Conservation (phyloP, 2,888 invertebrate genomes). For the Ferrisia virgata region DNA sequence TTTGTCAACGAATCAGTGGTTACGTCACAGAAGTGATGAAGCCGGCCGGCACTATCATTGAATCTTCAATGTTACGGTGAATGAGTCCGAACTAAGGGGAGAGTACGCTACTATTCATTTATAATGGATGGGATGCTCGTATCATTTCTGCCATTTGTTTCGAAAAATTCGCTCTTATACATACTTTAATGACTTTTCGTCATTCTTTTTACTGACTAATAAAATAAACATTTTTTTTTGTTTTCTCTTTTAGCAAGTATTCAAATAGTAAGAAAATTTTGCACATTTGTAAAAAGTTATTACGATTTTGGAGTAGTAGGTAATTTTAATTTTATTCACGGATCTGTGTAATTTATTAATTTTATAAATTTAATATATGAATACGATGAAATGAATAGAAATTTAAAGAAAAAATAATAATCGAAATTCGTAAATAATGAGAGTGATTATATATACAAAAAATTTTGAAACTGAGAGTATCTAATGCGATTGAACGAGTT, state of each 20-base stretch:
- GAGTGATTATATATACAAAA: background rate
- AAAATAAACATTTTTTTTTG: background rate
- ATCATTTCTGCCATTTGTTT: background rate
- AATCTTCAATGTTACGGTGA: background rate
- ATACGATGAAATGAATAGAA: background rate
- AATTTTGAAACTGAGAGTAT: background rate
- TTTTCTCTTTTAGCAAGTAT: background rate
- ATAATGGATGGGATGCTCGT: background rate
- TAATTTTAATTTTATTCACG: constrained; percentile 17
- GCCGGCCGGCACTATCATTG: background rate
- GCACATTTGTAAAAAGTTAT: constrained; percentile 17
- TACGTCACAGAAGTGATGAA: background rate
- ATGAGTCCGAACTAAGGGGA: background rate
- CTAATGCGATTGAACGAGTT: background rate
- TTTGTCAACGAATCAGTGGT: background rate
- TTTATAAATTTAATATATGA: background rate
- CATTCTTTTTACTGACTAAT: background rate
- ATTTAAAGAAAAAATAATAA: background rate
- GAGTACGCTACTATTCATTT: background rate
- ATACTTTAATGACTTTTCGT: background rate
- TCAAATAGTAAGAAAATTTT: constrained; percentile 17
- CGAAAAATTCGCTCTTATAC: background rate
- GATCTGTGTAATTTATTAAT: constrained; percentile 17
- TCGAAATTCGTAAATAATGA: background rate
- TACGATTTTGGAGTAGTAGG: constrained; percentile 17